Evolutionary conservation across 2,113 vertebrate genomes (phyloP).

Genomic region (Ochotona curzoniae): DNA sequence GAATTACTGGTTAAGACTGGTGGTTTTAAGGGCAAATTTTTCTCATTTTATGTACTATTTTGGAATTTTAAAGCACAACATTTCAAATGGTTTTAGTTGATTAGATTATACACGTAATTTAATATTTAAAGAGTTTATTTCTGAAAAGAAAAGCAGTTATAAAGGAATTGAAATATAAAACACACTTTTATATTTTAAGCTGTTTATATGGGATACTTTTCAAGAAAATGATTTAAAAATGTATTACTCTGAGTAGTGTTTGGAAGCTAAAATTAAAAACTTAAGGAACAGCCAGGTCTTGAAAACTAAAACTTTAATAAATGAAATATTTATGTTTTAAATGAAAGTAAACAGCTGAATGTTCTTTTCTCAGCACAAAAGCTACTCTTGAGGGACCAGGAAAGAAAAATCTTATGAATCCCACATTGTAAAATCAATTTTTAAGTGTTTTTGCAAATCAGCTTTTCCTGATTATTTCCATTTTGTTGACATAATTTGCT

Average conservation of each 20-base stretch:
- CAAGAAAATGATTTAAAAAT: not conserved
- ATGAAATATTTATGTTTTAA: slow-evolving; percentile 41
- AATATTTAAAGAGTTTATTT: slow-evolving; percentile 29
- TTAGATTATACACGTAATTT: slow-evolving; percentile 47
- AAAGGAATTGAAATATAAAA: slow-evolving; percentile 45
- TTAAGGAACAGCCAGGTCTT: slow-evolving; percentile 5
- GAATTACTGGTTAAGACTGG: not conserved
- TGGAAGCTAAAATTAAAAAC: not conserved
- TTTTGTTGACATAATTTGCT: slow-evolving; percentile 1
- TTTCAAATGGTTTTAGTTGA: slow-evolving; percentile 15
- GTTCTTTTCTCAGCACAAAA: slow-evolving; percentile 15
- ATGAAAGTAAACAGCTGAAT: slow-evolving; percentile 15
- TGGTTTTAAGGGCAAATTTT: not conserved
- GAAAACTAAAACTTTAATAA: slow-evolving; percentile 16
- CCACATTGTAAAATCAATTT: not conserved
- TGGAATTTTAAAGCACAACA: not conserved
- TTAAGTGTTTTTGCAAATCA: not conserved
- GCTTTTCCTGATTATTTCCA: not conserved
- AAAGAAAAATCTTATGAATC: not conserved
- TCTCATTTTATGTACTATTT: not conserved
- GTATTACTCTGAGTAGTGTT: not conserved
- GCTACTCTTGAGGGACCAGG: not conserved
- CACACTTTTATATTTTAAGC: not conserved
- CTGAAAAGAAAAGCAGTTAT: slow-evolving; percentile 12
- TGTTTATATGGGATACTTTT: not conserved